A percentile compares a stretch with the other conserved stretches of the same genome.
phyloP scores from a whole-genome alignment of 1,140 invertebrate genomes.

The Aleiodes sp. region DNA sequence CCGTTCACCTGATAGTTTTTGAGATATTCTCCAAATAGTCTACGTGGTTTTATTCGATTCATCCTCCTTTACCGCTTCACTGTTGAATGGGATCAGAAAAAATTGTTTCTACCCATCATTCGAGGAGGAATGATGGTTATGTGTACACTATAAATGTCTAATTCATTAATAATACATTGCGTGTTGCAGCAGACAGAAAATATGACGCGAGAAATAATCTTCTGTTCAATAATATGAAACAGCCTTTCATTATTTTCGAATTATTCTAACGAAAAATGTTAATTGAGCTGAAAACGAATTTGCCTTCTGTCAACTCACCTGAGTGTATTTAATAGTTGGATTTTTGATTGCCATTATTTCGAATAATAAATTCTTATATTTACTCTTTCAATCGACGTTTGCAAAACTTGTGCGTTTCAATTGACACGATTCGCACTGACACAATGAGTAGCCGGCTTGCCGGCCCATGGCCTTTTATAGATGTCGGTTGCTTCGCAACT shows the following conservation, averaged over 20 bases:
- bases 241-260: too few relatives aligned
- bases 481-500: neutral
- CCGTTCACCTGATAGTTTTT: too few relatives aligned
- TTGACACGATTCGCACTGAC: neutral
- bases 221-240: too few relatives aligned
- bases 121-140: too few relatives aligned
- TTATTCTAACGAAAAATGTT: neutral
- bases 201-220: neutral
- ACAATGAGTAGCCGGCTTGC: neutral
- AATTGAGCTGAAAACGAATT: neutral
- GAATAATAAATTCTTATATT: neutral
- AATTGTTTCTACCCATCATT: too few relatives aligned
- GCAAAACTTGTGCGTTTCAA: neutral
- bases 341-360: constrained; percentile 29
- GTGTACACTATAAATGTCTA: too few relatives aligned
- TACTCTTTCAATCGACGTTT: neutral
- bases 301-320: constrained; percentile 39
- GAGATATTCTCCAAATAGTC: too few relatives aligned
- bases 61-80: too few relatives aligned
- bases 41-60: too few relatives aligned
- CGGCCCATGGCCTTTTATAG: neutral
- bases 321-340: constrained; percentile 54
- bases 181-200: too few relatives aligned
- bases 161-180: too few relatives aligned
- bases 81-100: too few relatives aligned